Conservation (phyloP, 2,797 vertebrate genomes). For the Chrosomus eos region DNA sequence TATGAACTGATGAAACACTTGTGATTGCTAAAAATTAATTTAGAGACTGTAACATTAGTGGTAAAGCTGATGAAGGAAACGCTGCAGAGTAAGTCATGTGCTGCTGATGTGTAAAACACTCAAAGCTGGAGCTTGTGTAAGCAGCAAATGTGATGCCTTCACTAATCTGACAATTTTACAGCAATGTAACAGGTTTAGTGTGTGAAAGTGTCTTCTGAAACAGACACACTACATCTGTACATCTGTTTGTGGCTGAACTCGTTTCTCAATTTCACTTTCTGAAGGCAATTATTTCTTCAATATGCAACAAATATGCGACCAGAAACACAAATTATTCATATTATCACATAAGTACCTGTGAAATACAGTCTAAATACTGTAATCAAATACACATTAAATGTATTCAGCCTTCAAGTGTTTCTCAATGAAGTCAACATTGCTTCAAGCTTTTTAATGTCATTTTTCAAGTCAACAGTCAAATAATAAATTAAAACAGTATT, state of each 20-base stretch:
- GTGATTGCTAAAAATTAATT: too few species aligned
- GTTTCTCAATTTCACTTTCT: slow-evolving; percentile 15
- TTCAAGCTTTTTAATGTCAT: background rate
- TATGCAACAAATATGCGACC: background rate
- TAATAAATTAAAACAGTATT: background rate
- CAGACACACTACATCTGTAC: slow-evolving; percentile 7
- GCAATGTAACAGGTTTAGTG: background rate
- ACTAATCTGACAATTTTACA: background rate
- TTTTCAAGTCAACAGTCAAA: background rate
- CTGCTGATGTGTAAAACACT: background rate
- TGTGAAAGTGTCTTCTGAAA: background rate
- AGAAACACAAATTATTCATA: background rate
- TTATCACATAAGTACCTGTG: background rate
- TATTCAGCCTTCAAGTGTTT: background rate
- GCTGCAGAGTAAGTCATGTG: too few species aligned
- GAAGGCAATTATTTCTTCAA: background rate
- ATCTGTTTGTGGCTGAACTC: background rate
- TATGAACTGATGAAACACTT: background rate
- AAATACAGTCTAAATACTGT: slow-evolving; percentile 29
- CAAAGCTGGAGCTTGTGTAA: background rate
- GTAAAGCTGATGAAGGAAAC: background rate
- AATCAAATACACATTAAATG: background rate
- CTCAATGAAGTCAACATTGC: background rate
- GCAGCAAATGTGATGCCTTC: background rate
- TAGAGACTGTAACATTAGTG: too few species aligned